Conservation (phyloP, 2,113 vertebrate species). For the Zosterops japonicus region DNA sequence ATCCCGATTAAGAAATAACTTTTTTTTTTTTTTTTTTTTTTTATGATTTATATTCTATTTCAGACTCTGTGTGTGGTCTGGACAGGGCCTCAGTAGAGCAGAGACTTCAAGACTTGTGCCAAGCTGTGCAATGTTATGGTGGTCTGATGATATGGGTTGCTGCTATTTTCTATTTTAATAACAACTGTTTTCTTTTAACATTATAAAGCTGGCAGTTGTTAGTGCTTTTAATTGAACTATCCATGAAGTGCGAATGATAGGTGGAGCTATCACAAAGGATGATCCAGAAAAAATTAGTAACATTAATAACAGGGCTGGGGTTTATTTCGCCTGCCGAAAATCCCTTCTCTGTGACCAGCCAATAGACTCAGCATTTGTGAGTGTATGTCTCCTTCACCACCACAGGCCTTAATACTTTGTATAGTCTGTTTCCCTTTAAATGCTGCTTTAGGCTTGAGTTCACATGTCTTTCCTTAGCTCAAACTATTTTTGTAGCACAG, state of each 20-base stretch:
- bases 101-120: slow-evolving; percentile 69
- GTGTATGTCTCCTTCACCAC: slow-evolving; percentile 3
- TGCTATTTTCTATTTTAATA: slow-evolving; percentile 74
- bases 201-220: slow-evolving; percentile 49
- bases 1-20: slow-evolving; percentile 58
- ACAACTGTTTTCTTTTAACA: slow-evolving; percentile 72
- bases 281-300: slow-evolving; percentile 37
- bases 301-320: slow-evolving; percentile 9
- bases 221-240: slow-evolving; percentile 57
- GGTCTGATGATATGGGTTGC: slow-evolving; percentile 70
- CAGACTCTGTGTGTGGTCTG: slow-evolving; percentile 78
- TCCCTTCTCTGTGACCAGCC: not conserved
- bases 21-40: slow-evolving; percentile 34
- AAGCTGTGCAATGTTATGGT: slow-evolving; percentile 71
- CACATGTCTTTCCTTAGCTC: slow-evolving; percentile 58
- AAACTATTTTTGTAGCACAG: slow-evolving; percentile 46
- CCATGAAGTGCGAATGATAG: slow-evolving; percentile 55
- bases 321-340: slow-evolving; percentile 16
- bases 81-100: slow-evolving; percentile 62
- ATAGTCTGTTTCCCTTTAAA: slow-evolving; percentile 60
- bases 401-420: slow-evolving; percentile 28
- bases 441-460: slow-evolving; percentile 55
- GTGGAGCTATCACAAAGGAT: slow-evolving; percentile 32
- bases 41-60: slow-evolving; percentile 56
- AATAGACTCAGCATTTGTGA: slow-evolving; percentile 16